A percentile compares a stretch with the other conserved stretches of the same genome.
phyloP scores from a whole-genome alignment of 2,113 vertebrate species.

The Corynorhinus townsendii region DNA sequence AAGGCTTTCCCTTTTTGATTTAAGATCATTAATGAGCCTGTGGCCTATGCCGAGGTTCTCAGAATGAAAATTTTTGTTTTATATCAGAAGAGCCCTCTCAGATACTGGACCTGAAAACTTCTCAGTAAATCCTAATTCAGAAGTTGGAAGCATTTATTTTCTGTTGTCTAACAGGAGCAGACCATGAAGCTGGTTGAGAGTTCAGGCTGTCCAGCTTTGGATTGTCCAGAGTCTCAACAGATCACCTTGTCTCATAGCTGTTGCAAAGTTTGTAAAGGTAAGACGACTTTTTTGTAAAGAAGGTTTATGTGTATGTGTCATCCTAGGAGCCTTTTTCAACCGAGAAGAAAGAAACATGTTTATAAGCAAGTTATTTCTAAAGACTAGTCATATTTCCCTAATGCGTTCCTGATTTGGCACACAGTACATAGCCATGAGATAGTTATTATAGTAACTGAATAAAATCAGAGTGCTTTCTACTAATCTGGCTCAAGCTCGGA shows the following conservation, averaged over 20 bases:
- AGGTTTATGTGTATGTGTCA: neutral
- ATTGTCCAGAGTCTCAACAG: conserved; percentile 91
- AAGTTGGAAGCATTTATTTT: neutral
- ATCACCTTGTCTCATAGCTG: conserved; percentile 91
- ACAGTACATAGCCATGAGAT: neutral
- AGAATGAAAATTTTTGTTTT: neutral
- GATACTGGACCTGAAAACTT: neutral
- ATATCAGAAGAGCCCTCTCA: neutral
- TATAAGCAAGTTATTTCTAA: conserved; percentile 12
- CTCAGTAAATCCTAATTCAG: neutral
- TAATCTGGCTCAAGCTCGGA: neutral
- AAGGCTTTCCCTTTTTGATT: neutral
- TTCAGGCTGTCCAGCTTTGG: conserved; percentile 84
- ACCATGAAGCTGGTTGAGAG: conserved; percentile 90
- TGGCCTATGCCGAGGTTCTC: neutral
- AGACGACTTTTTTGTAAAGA: neutral
- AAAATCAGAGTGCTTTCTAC: neutral
- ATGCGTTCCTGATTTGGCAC: neutral
- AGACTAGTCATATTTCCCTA: neutral
- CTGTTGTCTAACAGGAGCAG: conserved; percentile 81
- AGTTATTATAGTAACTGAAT: neutral
- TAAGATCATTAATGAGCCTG: neutral
- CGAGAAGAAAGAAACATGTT: neutral
- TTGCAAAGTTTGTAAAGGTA: conserved; percentile 98
- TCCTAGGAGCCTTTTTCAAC: neutral